Evolutionary conservation across 2,888 invertebrate species (phyloP), one percentile per base, ranked within the genome.

Genomic region (Cataglyphis cursor): DNA sequence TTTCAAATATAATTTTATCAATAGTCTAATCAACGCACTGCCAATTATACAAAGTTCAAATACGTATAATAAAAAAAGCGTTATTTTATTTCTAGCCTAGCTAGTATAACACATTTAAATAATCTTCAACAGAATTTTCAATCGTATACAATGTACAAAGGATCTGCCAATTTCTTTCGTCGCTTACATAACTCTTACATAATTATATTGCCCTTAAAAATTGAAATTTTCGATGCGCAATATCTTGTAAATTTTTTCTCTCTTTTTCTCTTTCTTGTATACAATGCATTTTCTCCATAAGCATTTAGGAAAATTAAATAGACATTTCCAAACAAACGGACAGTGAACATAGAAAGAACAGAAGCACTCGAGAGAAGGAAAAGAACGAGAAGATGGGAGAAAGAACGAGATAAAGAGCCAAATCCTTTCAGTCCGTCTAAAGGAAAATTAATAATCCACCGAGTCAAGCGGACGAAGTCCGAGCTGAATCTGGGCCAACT

Each of bases 401-500:
- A 28, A 31, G 31, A 64, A 28, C 15, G 65, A 70, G 44, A 85
- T 70, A 59, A 80, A 87, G 44, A 76, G 82, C 57, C 72, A 18
- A 66, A 62, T 48, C 66, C 62, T 57, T 82, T 83, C 61, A 72
- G 51, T 24, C 54, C 24, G 81, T 51, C 84, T 82, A 83, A 85
- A 90, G 89, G 88, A 88, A 90, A 90, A 89, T 90, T 88, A 90
- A 90, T 90, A 90, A 90, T 90, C 89, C 83, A 86, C 84, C 84
- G 85, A 76, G 66, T 83, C 70, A 85, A 88, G 86, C 87, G 87
- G 82, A 83, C 85, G 66, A 18, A 80, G 59, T 48, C 59, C 44
- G 44, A 59, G 82, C 80, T 87, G 88, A 90, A 90, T 90, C 88
- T 87, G 87, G 87, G 90, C 89, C 89, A 90, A 90, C 89, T 90